Evolutionary conservation across 2,797 vertebrate genomes (phyloP).

Genomic region (Acridotheres tristis): DNA sequence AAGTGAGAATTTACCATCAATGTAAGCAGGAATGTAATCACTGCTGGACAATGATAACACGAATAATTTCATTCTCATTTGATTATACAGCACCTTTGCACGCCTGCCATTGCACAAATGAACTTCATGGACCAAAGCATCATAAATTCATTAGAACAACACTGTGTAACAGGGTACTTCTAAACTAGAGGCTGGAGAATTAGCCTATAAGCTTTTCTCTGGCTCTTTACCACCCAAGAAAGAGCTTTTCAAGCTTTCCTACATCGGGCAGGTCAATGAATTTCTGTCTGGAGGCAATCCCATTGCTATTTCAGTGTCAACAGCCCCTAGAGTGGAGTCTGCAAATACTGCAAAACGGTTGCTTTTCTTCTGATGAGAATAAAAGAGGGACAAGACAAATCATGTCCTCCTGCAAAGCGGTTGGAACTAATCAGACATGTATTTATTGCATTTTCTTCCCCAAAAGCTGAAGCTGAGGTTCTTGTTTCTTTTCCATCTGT

Average conservation of each 20-base stretch:
- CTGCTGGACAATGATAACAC: background rate
- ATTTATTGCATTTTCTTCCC: background rate
- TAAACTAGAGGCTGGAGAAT: background rate
- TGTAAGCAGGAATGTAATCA: background rate
- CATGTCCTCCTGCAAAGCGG: background rate
- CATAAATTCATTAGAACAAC: background rate
- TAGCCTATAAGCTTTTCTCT: background rate
- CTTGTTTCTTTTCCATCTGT: slow-evolving; percentile 4
- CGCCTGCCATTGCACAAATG: background rate
- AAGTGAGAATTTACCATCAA: background rate
- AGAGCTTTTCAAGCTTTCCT: background rate
- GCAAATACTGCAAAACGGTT: background rate
- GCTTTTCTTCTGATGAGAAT: background rate
- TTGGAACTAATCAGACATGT: background rate
- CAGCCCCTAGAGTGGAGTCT: background rate
- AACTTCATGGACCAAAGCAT: background rate
- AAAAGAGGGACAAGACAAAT: slow-evolving; percentile 19
- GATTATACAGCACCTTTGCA: background rate
- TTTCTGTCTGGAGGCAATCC: background rate
- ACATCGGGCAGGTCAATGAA: background rate
- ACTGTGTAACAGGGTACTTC: background rate
- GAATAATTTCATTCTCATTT: background rate
- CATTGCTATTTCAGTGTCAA: background rate
- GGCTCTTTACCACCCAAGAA: background rate
- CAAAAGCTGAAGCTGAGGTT: background rate